Evolutionary conservation across 2,888 invertebrate genomes (phyloP).

Genomic region (Rhagium mordax): DNA sequence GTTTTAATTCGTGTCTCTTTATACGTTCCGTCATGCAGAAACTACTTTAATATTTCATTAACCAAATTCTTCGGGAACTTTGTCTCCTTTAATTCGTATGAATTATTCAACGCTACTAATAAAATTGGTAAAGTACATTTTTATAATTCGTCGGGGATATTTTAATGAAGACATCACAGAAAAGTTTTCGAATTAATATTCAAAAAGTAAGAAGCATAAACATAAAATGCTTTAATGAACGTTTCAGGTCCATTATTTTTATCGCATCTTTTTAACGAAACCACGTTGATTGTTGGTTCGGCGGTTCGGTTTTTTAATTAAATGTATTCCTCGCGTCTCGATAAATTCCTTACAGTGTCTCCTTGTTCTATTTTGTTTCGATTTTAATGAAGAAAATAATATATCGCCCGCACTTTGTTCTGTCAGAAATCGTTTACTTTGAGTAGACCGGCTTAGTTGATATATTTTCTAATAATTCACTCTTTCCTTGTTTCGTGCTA

Average conservation of each 20-base stretch:
- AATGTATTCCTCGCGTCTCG: slow-evolving; percentile 28
- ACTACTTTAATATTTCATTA: slow-evolving; percentile 60
- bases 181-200: slow-evolving; percentile 35
- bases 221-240: slow-evolving; percentile 29
- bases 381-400: slow-evolving; percentile 30
- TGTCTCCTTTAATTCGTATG: slow-evolving; percentile 56
- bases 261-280: slow-evolving; percentile 31
- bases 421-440: neutral
- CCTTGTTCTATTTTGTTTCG: slow-evolving; percentile 11
- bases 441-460: slow-evolving; percentile 3
- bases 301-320: slow-evolving; percentile 29
- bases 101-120: slow-evolving; percentile 55
- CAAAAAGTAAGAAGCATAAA: slow-evolving; percentile 32
- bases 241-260: slow-evolving; percentile 24
- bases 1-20: slow-evolving; percentile 54
- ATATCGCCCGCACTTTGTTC: slow-evolving; percentile 8
- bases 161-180: slow-evolving; percentile 45
- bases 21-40: slow-evolving; percentile 50
- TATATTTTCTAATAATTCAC: slow-evolving; percentile 8
- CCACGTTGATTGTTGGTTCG: slow-evolving; percentile 16
- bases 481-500: neutral
- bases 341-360: slow-evolving; percentile 24
- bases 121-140: slow-evolving; percentile 53
- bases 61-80: slow-evolving; percentile 57
- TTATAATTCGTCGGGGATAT: slow-evolving; percentile 51